phyloP scores from a whole-genome alignment of 2,888 invertebrate species.

The Apodemia duryi region DNA sequence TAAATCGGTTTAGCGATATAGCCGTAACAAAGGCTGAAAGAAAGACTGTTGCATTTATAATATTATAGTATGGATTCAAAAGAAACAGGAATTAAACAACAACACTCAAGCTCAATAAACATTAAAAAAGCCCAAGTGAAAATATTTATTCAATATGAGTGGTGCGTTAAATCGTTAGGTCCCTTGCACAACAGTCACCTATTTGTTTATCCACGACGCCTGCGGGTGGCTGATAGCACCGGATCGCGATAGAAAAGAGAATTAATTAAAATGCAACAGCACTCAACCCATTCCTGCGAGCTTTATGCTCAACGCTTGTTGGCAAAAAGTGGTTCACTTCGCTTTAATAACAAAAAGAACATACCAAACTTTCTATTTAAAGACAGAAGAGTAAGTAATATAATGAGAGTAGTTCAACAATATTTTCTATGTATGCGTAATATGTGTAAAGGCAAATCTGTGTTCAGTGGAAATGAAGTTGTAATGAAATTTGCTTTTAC shows the following conservation, averaged over 20 bases:
- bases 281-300: slow-evolving; percentile 66
- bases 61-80: too few species aligned
- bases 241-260: slow-evolving; percentile 75
- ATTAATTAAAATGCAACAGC: slow-evolving; percentile 78
- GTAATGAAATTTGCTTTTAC: too few species aligned
- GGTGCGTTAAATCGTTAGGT: slow-evolving; percentile 51
- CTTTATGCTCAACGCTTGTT: slow-evolving; percentile 47
- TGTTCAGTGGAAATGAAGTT: too few species aligned
- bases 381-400: neutral
- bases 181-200: slow-evolving; percentile 47
- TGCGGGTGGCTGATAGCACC: slow-evolving; percentile 67
- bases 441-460: too few species aligned
- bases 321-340: slow-evolving; percentile 41
- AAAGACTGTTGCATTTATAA: too few species aligned
- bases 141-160: slow-evolving; percentile 39
- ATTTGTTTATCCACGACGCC: slow-evolving; percentile 71
- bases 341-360: slow-evolving; percentile 35
- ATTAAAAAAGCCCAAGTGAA: slow-evolving; percentile 44
- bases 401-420: too few species aligned
- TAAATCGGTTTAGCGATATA: too few species aligned
- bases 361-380: slow-evolving; percentile 15
- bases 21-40: too few species aligned
- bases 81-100: too few species aligned
- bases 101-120: neutral
- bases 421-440: slow-evolving; percentile 6